A percentile compares a stretch with the other conserved stretches of the same genome.
These are phyloP conservation scores for Acrossocheilus fasciatus DNA, from an alignment of 2,797 vertebrate genomes.

Conservation along the genomic window DNA sequence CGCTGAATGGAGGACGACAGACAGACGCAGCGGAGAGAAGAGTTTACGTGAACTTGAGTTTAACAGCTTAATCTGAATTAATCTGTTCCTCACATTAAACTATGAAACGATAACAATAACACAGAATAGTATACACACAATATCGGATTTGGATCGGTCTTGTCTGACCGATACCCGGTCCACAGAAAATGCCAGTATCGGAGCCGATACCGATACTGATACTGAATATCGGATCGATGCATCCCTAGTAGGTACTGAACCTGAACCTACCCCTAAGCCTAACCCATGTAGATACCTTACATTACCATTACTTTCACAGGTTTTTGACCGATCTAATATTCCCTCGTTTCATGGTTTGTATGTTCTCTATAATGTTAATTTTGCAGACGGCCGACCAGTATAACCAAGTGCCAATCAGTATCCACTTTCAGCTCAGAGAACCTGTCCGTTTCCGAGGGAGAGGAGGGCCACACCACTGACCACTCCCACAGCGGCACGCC, in stretches of 20 bases:
- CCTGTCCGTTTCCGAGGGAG: constrained; percentile 88
- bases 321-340: background rate
- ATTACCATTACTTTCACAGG: background rate
- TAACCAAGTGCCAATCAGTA: constrained; percentile 92
- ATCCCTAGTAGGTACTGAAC: background rate
- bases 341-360: background rate
- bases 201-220: too few species aligned
- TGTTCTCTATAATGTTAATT: background rate
- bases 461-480: constrained; percentile 95
- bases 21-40: too few species aligned
- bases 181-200: too few species aligned
- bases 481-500: constrained; percentile 94
- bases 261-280: background rate
- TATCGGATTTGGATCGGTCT: too few species aligned
- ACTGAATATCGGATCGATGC: too few species aligned
- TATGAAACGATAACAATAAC: too few species aligned
- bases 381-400: constrained; percentile 85
- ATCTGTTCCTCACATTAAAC: too few species aligned
- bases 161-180: too few species aligned
- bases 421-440: constrained; percentile 98
- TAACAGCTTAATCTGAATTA: too few species aligned
- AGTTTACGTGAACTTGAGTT: too few species aligned
- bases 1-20: too few species aligned
- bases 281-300: background rate
- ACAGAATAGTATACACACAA: too few species aligned